A percentile compares a stretch with the other conserved stretches of the same genome.
These are phyloP conservation scores for Halocynthia aurantium DNA, from an alignment of 23 tunicate genomes.

Conservation along the genomic window DNA sequence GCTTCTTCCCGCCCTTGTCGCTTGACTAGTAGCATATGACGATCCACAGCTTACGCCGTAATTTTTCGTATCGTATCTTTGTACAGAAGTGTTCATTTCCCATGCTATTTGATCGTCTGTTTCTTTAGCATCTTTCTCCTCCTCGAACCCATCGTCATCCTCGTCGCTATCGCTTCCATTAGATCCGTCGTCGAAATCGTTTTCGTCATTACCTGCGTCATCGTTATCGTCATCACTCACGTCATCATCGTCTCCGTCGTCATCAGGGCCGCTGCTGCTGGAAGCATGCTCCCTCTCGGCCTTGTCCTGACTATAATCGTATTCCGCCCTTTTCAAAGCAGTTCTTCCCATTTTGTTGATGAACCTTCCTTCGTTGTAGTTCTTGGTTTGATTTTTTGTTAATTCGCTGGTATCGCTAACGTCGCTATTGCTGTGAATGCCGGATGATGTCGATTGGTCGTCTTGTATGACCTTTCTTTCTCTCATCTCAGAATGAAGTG, in stretches of 20 bases:
- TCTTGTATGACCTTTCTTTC: constrained; percentile 30
- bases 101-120: neutral
- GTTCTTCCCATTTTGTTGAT: constrained; percentile 3
- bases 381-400: neutral
- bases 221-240: constrained; percentile 23
- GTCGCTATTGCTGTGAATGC: constrained; percentile 42
- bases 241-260: constrained; percentile 32
- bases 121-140: neutral
- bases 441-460: constrained; percentile 25
- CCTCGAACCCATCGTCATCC: constrained; percentile 3
- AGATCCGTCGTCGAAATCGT: constrained; percentile 7
- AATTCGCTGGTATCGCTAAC: constrained; percentile 28
- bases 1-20: constrained; percentile 1
- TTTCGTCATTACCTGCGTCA: neutral
- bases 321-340: constrained; percentile 7
- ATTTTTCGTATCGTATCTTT: neutral
- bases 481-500: constrained; percentile 64
- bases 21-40: neutral
- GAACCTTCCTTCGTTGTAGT: neutral
- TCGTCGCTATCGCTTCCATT: constrained; percentile 2
- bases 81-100: neutral
- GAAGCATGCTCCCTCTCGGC: neutral
- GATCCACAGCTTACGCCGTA: neutral
- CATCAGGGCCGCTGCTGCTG: constrained; percentile 27
- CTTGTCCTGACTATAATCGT: neutral